Base-by-base conservation (phyloP, 2,797 vertebrate genomes). In the Hydrolagus colliei region DNA sequence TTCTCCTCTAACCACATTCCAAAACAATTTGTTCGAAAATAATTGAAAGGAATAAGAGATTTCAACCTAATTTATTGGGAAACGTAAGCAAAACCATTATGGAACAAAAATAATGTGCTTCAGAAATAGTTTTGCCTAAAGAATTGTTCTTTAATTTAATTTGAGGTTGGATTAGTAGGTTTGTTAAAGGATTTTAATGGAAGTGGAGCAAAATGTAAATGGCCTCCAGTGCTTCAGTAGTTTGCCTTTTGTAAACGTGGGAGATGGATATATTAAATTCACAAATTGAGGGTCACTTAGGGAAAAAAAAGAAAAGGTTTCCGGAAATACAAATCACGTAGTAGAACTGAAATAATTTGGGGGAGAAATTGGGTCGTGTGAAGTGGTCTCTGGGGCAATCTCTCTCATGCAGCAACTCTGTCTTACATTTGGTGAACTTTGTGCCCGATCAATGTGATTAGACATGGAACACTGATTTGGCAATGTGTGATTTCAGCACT, bases 161-260 rank as follows among this genome's bases (percentile, higher is more conserved):
- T 52, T 41, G 79, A n/a, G 2, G 4, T 71, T 32, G 1, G 41
- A 18, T 84, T 84, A 84, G 16, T 14, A 65, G 62, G 78, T 84
- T 84, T 2, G 32, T 71, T 41, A 82, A 82, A 82, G 16, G 65
- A 68, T 35, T 82, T 65, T 82, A 84, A 61, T 77, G 41, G 59
- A 61, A 84, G 32, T 71, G 16, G 20, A n/a, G 65, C 79, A 32
- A 35, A 68, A 41, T 27, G 20, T 84, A 35, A 84, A 35, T 71
- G 11, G 65, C 65, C 65, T 52, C 27, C 65, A 84, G 7, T 68
- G 65, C 32, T 20, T 10, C 35, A 68, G 52, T 84, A 84, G 41
- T 27, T 18, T 67, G 27, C 27, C 52, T 52, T 27, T 71, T 71
- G 6, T 68, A 71, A 84, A 41, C 65, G 71, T 20, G 79, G 41